Evolutionary conservation across 2,113 vertebrate species (phyloP).

Genomic region (Gobio gobio): DNA sequence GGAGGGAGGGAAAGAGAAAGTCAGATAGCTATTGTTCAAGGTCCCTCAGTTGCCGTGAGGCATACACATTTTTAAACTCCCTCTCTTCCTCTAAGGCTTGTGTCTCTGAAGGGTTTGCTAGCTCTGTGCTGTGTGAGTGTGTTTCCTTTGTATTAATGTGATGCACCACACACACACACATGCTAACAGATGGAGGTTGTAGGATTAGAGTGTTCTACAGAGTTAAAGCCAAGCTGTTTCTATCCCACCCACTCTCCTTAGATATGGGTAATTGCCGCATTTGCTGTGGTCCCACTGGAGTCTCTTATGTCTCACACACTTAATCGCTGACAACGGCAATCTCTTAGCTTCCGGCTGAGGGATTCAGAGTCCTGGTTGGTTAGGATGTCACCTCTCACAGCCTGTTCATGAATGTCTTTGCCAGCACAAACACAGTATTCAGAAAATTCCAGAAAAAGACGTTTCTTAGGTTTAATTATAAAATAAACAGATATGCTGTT

Average conservation of each 20-base stretch:
- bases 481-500: no score
- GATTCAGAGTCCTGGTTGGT: background rate
- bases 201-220: conserved; percentile 13
- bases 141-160: background rate
- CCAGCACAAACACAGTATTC: background rate
- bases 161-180: conserved; percentile 21
- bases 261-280: conserved; percentile 43
- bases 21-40: conserved; percentile 1
- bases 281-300: conserved; percentile 20
- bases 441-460: no score
- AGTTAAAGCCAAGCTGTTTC: conserved; percentile 15
- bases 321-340: conserved; percentile 1
- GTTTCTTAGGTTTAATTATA: no score
- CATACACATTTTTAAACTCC: background rate
- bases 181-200: conserved; percentile 27
- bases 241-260: conserved; percentile 29
- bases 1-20: conserved; percentile 3
- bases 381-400: background rate
- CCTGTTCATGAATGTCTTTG: background rate
- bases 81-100: background rate
- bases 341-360: background rate
- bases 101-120: conserved; percentile 9
- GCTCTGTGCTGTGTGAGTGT: background rate
- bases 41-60: background rate
- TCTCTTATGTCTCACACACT: conserved; percentile 10